Percentiles rank a stretch among this genome's conserved stretches.
Conservation (phyloP, 2,113 vertebrate genomes). For the Bos javanicus region DNA sequence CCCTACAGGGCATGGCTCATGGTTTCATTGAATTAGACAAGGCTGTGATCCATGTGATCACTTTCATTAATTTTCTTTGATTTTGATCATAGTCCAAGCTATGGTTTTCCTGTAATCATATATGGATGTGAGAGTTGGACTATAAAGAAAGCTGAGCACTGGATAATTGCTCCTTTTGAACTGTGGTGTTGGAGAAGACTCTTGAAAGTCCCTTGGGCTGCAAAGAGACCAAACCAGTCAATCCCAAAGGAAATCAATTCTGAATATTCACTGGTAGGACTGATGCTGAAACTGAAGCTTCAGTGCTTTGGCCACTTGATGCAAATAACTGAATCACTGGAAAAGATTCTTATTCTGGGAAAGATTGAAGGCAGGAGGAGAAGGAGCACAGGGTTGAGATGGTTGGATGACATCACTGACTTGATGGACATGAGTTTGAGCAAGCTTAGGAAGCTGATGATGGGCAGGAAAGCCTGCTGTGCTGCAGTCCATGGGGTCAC, state of each 20-base stretch:
- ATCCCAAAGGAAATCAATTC: not conserved
- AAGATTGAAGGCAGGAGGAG: not conserved
- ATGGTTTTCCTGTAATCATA: too few relatives aligned
- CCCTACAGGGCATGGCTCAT: too few relatives aligned
- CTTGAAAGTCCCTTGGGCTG: too few relatives aligned
- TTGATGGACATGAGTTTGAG: not conserved
- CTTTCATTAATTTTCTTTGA: too few relatives aligned
- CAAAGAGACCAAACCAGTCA: too few relatives aligned
- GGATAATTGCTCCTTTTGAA: too few relatives aligned
- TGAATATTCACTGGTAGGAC: not conserved
- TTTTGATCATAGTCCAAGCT: too few relatives aligned
- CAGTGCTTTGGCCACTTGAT: not conserved
- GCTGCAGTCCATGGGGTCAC: not conserved
- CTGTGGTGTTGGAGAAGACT: too few relatives aligned
- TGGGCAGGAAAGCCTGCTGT: not conserved
- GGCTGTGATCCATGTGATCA: too few relatives aligned
- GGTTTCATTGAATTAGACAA: too few relatives aligned
- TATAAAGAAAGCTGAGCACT: too few relatives aligned
- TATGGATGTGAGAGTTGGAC: too few relatives aligned
- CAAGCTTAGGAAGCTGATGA: not conserved
- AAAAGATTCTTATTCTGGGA: not conserved
- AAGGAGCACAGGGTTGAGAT: not conserved
- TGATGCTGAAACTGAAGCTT: not conserved
- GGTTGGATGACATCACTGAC: not conserved
- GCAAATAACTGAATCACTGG: not conserved